Conservation (phyloP, 2,113 vertebrate genomes). For the Synodontis membranacea region DNA sequence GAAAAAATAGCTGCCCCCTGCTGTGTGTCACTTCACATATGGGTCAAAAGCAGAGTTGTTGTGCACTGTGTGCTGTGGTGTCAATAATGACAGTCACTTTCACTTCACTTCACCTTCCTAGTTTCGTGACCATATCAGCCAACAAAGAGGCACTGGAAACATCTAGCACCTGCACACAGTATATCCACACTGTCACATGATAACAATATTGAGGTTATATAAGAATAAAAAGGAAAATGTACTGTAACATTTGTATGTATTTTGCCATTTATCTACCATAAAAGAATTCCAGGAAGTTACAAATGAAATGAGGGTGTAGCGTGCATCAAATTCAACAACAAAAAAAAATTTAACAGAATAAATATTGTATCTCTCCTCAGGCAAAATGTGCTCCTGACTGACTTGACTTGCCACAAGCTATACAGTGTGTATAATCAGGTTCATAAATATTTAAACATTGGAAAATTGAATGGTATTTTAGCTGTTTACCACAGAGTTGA, state of each 20-base stretch:
- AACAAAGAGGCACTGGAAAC: constrained; percentile 83
- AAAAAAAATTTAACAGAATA: neutral
- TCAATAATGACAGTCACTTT: too few species aligned
- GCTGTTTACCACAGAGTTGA: neutral
- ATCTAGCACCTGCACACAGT: constrained; percentile 79
- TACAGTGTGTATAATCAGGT: neutral
- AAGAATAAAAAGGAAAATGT: neutral
- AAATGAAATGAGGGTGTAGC: too few species aligned
- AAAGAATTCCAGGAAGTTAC: too few species aligned
- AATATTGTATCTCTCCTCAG: neutral
- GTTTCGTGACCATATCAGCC: too few species aligned
- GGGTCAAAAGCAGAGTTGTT: too few species aligned
- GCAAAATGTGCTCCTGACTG: neutral
- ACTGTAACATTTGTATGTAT: neutral
- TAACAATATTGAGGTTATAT: neutral
- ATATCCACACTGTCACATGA: neutral
- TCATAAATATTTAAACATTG: neutral
- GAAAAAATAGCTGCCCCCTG: too few species aligned
- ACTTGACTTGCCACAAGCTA: neutral
- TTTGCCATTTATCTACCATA: neutral
- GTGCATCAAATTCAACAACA: neutral
- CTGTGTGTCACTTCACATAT: too few species aligned
- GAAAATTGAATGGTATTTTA: too few species aligned
- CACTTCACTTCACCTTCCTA: too few species aligned
- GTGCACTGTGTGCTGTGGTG: too few species aligned